Base-by-base conservation (phyloP, 2,888 invertebrate genomes). In the Aspidiotus rigidus region DNA sequence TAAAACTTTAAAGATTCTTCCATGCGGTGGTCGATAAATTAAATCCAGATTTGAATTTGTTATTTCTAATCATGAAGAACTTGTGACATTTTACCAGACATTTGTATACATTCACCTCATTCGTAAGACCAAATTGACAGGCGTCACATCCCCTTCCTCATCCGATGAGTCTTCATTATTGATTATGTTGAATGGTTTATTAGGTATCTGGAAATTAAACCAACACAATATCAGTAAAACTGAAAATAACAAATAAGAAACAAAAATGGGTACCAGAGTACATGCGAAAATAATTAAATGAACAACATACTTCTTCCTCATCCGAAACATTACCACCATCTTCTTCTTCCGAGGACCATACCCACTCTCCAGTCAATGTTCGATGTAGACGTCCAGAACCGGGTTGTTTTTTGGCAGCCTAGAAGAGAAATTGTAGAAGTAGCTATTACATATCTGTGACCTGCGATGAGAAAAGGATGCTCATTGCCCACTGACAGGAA, bases 361-460 rank as follows among this genome's bases (percentile, higher is more conserved):
- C 94, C 97, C 97, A 97, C 78, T 94, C 94, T 53, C 97, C 97
- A 39, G 94, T 94, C 75, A 93, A 91, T 74, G 94, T 96, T 76
- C 96, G 86, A 79, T 94, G 94, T 73, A 94, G 81, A 69, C 83
- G 78, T 28, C 84, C 84, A 54, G 83, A 83, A 41, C 93, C 93
- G 0, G 93, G 93, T 79, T 90, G 90, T 72, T 92, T 83, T 77
- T 87, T 86, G 72, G 87, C 83, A 71, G 86, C 86, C 80, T 84
- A 72, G 54, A 42, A 69, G 17, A 70, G 59, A 71, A 56, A 39
- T 41, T 15, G 16, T 9, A 61, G 66, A 40, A 59, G 15, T 53
- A 3, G 53, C 53, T n/a, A 7, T 3, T 15, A 7, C 53, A 57
- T 70, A 71, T 42, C n/a, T n/a, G n/a, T n/a, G n/a, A n/a, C n/a